These are phyloP conservation scores for Melanostoma scalare DNA, from an alignment of 2,888 invertebrate genomes.

Conservation along the genomic window DNA sequence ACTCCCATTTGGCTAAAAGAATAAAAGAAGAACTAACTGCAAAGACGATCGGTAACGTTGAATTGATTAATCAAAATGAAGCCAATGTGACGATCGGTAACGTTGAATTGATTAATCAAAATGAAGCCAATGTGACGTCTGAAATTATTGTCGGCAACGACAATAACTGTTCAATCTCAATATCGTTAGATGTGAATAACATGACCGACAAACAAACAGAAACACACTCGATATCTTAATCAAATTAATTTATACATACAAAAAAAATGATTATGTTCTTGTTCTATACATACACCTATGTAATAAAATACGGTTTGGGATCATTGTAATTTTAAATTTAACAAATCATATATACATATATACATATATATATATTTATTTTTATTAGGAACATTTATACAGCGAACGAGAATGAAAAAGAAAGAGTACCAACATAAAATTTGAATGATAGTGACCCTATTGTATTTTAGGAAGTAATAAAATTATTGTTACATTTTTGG, in stretches of 20 bases:
- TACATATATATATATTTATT: conserved; percentile 43
- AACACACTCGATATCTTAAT: conserved; percentile 55
- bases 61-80: conserved; percentile 42
- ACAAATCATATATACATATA: conserved; percentile 43
- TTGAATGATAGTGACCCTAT: neutral
- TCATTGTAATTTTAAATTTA: conserved; percentile 54
- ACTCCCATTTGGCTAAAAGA: conserved; percentile 89
- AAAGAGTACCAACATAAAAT: neutral
- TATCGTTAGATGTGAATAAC: conserved; percentile 46
- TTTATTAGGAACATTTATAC: conserved; percentile 52
- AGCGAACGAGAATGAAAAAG: conserved; percentile 29
- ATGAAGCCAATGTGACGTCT: conserved; percentile 30
- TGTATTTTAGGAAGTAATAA: conserved; percentile 9
- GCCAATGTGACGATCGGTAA: conserved; percentile 42
- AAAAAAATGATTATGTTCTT: conserved; percentile 50
- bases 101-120: conserved; percentile 41
- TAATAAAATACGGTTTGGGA: conserved; percentile 68
- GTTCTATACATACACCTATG: conserved; percentile 51
- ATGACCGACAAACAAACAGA: conserved; percentile 56
- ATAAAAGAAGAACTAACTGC: conserved; percentile 85
- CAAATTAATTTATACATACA: conserved; percentile 34
- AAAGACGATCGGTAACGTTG: conserved; percentile 46
- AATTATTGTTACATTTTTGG: conserved; percentile 12
- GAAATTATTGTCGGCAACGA: conserved; percentile 44
- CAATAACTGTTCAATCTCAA: conserved; percentile 63